Conservation (phyloP, 2,113 vertebrate species). For the Neofelis nebulosa region DNA sequence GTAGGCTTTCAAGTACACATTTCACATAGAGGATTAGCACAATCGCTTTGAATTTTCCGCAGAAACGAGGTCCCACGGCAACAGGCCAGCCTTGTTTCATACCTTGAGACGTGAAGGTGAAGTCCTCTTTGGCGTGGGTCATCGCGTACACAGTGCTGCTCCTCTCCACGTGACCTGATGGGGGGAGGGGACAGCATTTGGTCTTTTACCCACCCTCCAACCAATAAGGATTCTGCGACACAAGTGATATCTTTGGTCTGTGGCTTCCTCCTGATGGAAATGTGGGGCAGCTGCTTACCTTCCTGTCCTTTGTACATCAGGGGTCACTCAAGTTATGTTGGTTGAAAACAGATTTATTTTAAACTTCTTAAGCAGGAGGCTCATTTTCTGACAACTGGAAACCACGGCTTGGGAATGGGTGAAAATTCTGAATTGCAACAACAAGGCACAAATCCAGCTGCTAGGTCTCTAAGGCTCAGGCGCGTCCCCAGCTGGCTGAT, state of each 20-base stretch:
- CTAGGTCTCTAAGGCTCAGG: not conserved
- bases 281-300: no score
- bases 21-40: not conserved
- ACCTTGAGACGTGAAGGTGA: not conserved
- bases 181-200: not conserved
- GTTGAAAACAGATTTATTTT: not conserved
- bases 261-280: not conserved
- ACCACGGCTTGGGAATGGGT: not conserved
- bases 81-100: not conserved
- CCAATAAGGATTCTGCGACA: not conserved
- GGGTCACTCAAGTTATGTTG: not conserved
- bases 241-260: not conserved
- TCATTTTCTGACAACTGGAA: not conserved
- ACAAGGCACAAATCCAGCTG: not conserved
- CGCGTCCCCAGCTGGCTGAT: not conserved
- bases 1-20: not conserved
- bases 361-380: not conserved
- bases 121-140: not conserved
- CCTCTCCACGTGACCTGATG: accelerated
- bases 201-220: not conserved
- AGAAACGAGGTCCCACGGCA: not conserved
- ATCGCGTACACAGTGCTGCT: no score
- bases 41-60: not conserved
- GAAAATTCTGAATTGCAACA: not conserved
- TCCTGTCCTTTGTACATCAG: not conserved